Percentiles rank a stretch among this genome's conserved stretches.
Evolutionary conservation across 2,888 invertebrate genomes (phyloP).

Genomic region (Melangyna quadrimaculata): DNA sequence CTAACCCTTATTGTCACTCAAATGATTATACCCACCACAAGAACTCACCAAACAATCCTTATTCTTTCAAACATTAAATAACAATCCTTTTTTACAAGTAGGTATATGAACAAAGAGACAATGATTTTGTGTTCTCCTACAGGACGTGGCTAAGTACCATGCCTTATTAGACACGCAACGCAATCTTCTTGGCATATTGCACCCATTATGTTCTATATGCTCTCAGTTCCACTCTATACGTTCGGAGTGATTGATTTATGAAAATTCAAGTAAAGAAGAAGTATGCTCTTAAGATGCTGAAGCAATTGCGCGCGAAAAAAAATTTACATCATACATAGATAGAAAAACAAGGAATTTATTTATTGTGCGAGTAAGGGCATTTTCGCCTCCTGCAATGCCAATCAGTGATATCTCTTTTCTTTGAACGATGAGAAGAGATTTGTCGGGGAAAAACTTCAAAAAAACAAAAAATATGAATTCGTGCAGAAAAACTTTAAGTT

Average conservation of each 20-base stretch:
- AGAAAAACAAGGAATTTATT: not conserved
- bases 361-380: not conserved
- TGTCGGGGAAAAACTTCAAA: constrained; percentile 16
- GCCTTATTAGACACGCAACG: constrained; percentile 52
- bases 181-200: constrained; percentile 53
- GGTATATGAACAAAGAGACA: not conserved
- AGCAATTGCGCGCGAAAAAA: not conserved
- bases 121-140: not conserved
- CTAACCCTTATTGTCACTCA: not conserved
- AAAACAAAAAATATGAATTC: constrained; percentile 23
- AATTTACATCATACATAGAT: not conserved
- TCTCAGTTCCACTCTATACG: not conserved
- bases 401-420: constrained; percentile 17
- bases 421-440: constrained; percentile 37
- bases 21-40: constrained; percentile 1
- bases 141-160: constrained; percentile 64
- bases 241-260: constrained; percentile 56
- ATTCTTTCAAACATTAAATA: not conserved
- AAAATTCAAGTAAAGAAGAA: constrained; percentile 14
- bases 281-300: not conserved
- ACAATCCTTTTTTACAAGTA: not conserved
- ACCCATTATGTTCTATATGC: constrained; percentile 7
- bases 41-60: not conserved
- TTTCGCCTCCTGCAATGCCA: constrained; percentile 14
- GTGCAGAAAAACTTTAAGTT: constrained; percentile 10